A percentile compares a stretch with the other conserved stretches of the same genome.
These are phyloP conservation scores for Propithecus deckenii DNA, from an alignment of 2,797 vertebrate species.

Conservation along the genomic window DNA sequence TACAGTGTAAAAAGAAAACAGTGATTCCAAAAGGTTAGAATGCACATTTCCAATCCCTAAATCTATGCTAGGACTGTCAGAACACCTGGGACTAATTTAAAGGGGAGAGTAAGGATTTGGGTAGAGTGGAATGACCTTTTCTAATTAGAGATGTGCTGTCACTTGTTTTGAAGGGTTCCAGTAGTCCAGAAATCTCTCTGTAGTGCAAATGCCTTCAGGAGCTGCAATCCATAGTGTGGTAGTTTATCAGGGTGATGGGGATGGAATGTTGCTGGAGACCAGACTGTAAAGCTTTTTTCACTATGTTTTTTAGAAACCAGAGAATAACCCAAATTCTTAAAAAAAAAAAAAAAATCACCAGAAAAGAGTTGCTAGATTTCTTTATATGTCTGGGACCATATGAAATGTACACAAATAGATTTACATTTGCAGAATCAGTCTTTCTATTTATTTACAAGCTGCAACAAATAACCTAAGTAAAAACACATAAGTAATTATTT, in stretches of 20 bases:
- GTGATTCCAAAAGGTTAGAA: background rate
- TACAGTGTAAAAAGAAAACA: background rate
- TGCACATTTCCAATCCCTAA: background rate
- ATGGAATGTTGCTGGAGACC: background rate
- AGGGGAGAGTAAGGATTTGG: background rate
- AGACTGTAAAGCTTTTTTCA: background rate
- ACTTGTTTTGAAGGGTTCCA: background rate
- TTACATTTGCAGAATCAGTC: background rate
- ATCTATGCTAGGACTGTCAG: background rate
- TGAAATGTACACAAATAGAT: background rate
- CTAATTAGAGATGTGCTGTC: background rate
- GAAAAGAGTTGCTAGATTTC: background rate
- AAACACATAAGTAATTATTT: background rate
- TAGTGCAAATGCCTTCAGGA: background rate
- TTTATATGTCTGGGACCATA: background rate
- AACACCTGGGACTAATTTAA: background rate
- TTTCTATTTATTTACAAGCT: constrained; percentile 5
- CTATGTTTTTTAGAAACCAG: background rate
- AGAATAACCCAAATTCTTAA: background rate
- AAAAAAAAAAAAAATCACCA: background rate
- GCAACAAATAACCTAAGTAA: background rate
- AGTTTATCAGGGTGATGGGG: too few species aligned
- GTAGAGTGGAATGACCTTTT: background rate
- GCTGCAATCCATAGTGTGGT: background rate
- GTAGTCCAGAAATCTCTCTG: background rate